Evolutionary conservation across 2,113 vertebrate genomes (phyloP).

Genomic region (Sturnira hondurensis): DNA sequence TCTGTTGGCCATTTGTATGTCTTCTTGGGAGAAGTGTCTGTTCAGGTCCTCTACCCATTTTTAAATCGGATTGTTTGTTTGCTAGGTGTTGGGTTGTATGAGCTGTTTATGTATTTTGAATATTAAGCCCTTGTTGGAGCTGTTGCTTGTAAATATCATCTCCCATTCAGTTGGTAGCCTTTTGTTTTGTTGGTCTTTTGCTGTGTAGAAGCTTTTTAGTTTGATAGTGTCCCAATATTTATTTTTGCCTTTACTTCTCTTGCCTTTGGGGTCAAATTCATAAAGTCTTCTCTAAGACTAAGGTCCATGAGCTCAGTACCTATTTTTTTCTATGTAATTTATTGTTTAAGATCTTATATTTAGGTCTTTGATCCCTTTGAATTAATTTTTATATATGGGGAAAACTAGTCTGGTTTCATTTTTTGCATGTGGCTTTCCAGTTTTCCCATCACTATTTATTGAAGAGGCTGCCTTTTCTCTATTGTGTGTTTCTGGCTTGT

Average conservation of each 20-base stretch:
- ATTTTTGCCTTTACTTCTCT: background rate
- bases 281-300: too few relatives aligned
- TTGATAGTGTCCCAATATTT: background rate
- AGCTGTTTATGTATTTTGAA: background rate
- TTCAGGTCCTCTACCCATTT: background rate
- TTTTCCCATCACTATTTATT: too few relatives aligned
- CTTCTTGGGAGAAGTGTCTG: background rate
- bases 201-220: background rate
- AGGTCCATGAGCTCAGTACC: too few relatives aligned
- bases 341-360: too few relatives aligned
- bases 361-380: too few relatives aligned
- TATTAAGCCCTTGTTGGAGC: background rate
- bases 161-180: background rate
- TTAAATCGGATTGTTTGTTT: background rate
- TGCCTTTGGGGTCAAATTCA: too few relatives aligned
- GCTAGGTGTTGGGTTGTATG: background rate
- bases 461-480: too few relatives aligned
- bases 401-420: too few relatives aligned
- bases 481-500: too few relatives aligned
- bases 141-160: background rate
- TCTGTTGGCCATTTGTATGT: background rate
- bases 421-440: too few relatives aligned
- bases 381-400: too few relatives aligned
- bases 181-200: background rate
- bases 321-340: too few relatives aligned